These are phyloP conservation scores for Cottus gobio DNA, from an alignment of 2,113 vertebrate genomes.

Conservation along the genomic window DNA sequence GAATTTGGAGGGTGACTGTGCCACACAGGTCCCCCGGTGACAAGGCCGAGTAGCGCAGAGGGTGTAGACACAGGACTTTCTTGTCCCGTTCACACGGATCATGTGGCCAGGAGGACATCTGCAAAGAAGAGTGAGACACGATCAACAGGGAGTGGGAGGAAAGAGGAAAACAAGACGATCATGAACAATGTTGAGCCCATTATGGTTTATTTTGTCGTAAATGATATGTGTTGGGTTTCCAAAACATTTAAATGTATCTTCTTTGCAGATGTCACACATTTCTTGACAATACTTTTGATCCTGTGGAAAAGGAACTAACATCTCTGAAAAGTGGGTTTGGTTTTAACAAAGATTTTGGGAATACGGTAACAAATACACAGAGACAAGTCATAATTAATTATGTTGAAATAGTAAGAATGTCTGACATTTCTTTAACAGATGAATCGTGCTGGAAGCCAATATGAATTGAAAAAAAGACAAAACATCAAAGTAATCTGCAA, in stretches of 20 bases:
- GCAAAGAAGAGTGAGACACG: background rate
- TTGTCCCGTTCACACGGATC: slow-evolving; percentile 84
- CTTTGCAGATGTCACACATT: too few relatives aligned
- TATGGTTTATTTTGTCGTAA: background rate
- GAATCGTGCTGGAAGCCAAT: too few relatives aligned
- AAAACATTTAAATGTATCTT: background rate
- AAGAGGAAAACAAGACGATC: background rate
- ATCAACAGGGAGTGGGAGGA: background rate
- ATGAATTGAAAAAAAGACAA: too few relatives aligned
- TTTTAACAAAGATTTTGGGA: background rate
- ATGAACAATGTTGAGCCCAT: background rate
- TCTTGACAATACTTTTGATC: background rate
- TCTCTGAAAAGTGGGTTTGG: background rate
- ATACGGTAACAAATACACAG: background rate
- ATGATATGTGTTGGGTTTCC: too few relatives aligned
- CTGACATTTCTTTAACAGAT: too few relatives aligned
- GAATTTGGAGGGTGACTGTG: slow-evolving; percentile 85
- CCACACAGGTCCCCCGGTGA: slow-evolving; percentile 86
- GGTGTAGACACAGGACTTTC: slow-evolving; percentile 86
- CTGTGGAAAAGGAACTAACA: background rate
- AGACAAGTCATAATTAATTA: background rate
- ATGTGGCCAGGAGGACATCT: slow-evolving; percentile 90
- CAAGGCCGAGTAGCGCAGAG: slow-evolving; percentile 87
- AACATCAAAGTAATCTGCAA: background rate
- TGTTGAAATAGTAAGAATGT: background rate